A percentile compares a stretch with the other conserved stretches of the same genome.
Conservation (phyloP, 2,888 invertebrate genomes). For the Ashinkailepas kermadecensis region DNA sequence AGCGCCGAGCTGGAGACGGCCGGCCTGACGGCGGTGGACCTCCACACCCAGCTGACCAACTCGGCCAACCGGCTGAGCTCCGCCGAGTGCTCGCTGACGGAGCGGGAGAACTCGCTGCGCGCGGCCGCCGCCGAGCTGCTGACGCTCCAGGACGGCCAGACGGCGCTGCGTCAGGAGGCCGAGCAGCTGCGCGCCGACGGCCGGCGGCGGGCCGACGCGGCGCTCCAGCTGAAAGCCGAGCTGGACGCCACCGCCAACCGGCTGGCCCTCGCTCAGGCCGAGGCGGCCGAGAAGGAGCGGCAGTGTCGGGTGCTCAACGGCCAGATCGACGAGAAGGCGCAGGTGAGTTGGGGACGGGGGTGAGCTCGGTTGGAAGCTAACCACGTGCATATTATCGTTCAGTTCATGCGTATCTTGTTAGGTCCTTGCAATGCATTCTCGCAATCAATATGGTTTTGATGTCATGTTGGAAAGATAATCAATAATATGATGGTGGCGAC, state of each 20-base stretch:
- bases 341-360: neutral
- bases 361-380: too few species aligned
- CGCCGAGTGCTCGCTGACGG: neutral
- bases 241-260: too few species aligned
- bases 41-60: conserved; percentile 38
- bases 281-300: neutral
- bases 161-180: neutral
- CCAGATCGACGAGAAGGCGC: neutral
- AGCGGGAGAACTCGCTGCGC: neutral
- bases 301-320: neutral
- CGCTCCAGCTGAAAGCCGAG: too few species aligned
- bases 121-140: neutral
- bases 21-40: conserved; percentile 60
- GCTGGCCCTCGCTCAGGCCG: neutral
- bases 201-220: neutral
- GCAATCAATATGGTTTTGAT: too few species aligned
- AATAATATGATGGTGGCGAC: too few species aligned
- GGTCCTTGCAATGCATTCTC: too few species aligned
- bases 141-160: neutral
- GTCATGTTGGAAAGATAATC: too few species aligned
- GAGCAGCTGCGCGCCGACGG: neutral
- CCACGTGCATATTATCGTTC: too few species aligned
- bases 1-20: conserved; percentile 50
- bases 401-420: too few species aligned
- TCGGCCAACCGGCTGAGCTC: neutral